Evolutionary conservation across 2,113 vertebrate genomes (phyloP).

Genomic region (Potamarius usumacintae): DNA sequence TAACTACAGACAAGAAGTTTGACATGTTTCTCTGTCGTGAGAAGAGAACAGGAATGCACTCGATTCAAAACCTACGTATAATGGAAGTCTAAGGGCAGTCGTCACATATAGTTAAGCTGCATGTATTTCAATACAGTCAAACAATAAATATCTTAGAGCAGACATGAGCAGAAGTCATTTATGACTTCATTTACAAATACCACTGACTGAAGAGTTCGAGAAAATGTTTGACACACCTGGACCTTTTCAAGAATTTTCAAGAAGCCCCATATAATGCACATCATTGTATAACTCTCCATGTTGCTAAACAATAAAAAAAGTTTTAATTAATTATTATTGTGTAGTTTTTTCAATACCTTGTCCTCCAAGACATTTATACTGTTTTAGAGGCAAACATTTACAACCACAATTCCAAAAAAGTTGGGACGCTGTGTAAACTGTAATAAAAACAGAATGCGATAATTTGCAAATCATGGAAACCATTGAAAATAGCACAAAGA

Average conservation of each 20-base stretch:
- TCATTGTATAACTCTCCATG: neutral
- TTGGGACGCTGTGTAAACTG: too few species aligned
- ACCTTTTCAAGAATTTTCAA: too few species aligned
- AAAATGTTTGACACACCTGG: neutral
- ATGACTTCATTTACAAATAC: neutral
- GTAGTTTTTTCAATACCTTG: too few species aligned
- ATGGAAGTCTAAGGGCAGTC: neutral
- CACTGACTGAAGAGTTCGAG: neutral
- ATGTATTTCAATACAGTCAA: neutral
- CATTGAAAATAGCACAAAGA: too few species aligned
- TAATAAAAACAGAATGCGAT: too few species aligned
- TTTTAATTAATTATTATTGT: too few species aligned
- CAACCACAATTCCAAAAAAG: too few species aligned
- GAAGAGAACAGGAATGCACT: neutral
- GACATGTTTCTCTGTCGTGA: neutral
- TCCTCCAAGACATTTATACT: too few species aligned
- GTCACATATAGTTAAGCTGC: neutral
- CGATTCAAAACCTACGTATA: neutral
- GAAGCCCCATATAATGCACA: neutral
- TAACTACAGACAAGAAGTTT: slow-evolving; percentile 8
- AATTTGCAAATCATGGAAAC: too few species aligned
- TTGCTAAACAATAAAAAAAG: too few species aligned
- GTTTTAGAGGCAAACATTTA: too few species aligned
- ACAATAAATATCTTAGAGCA: neutral
- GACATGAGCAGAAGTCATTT: neutral